Conservation (phyloP, 2,888 invertebrate genomes). For the Cheilosia vulpina region DNA sequence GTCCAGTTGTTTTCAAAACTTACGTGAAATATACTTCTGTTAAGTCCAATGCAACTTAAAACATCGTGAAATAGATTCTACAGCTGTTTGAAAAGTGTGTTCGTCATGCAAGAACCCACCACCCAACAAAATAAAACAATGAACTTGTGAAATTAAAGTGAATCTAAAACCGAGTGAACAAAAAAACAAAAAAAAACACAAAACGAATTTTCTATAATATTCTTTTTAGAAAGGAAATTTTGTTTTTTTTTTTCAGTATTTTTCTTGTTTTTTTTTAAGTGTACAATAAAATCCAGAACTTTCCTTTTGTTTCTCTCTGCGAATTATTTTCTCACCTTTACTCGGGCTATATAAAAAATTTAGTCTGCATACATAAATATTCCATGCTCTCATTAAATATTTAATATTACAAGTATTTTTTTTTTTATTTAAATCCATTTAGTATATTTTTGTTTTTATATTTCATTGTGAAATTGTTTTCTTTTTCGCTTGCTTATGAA, state of each 20-base stretch:
- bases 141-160: not conserved
- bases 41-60: too few relatives aligned
- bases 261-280: conserved; percentile 52
- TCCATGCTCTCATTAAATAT: conserved; percentile 39
- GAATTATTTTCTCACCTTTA: conserved; percentile 58
- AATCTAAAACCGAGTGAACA: conserved; percentile 9
- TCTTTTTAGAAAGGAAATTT: conserved; percentile 9
- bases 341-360: conserved; percentile 60
- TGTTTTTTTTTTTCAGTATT: not conserved
- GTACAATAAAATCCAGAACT: conserved; percentile 51
- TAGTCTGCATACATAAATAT: conserved; percentile 64
- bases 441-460: conserved; percentile 24
- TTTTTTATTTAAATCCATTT: conserved; percentile 36
- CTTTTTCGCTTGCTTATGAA: conserved; percentile 47
- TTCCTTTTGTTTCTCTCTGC: conserved; percentile 36
- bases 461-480: conserved; percentile 41
- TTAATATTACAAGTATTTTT: conserved; percentile 54
- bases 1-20: too few relatives aligned
- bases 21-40: too few relatives aligned
- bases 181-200: conserved; percentile 52
- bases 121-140: conserved; percentile 9
- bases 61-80: too few relatives aligned
- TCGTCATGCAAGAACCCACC: conserved; percentile 26
- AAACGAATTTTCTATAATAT: conserved; percentile 54
- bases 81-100: not conserved